A percentile compares a stretch with the other conserved stretches of the same genome.
Evolutionary conservation across 2,113 vertebrate species (phyloP).

Genomic region (Etia nguti): DNA sequence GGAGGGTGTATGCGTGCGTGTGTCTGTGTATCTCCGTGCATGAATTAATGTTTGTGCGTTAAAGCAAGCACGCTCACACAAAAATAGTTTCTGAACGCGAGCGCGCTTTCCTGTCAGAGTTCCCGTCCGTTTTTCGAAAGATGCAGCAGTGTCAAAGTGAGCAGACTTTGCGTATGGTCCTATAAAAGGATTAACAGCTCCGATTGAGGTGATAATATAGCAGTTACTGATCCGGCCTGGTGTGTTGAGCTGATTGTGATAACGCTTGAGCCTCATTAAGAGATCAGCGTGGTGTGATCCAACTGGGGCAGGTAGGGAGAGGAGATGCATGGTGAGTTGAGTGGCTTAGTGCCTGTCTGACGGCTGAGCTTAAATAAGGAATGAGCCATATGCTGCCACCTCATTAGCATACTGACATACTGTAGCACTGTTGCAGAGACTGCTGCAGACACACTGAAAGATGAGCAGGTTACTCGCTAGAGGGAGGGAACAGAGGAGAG

Average conservation of each 20-base stretch:
- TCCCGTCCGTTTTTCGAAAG: neutral
- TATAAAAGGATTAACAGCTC: slow-evolving; percentile 21
- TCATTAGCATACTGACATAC: slow-evolving; percentile 50
- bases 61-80: neutral
- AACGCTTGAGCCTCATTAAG: slow-evolving; percentile 55
- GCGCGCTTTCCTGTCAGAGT: neutral
- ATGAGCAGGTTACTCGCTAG: slow-evolving; percentile 14
- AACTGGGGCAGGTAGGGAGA: slow-evolving; percentile 35
- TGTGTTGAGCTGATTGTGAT: slow-evolving; percentile 53
- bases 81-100: neutral
- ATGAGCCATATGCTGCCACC: slow-evolving; percentile 60
- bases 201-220: slow-evolving; percentile 37
- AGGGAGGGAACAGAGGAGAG: neutral
- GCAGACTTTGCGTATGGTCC: neutral
- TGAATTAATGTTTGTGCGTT: neutral
- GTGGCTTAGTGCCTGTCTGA: slow-evolving; percentile 46
- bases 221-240: slow-evolving; percentile 39
- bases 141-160: neutral
- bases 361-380: slow-evolving; percentile 60
- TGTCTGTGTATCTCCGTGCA: neutral
- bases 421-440: neutral
- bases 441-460: slow-evolving; percentile 15
- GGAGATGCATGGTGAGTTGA: slow-evolving; percentile 2
- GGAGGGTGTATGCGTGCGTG: neutral
- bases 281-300: slow-evolving; percentile 39